phyloP scores from a whole-genome alignment of 2,888 invertebrate genomes.

The Trachelus stipa region DNA sequence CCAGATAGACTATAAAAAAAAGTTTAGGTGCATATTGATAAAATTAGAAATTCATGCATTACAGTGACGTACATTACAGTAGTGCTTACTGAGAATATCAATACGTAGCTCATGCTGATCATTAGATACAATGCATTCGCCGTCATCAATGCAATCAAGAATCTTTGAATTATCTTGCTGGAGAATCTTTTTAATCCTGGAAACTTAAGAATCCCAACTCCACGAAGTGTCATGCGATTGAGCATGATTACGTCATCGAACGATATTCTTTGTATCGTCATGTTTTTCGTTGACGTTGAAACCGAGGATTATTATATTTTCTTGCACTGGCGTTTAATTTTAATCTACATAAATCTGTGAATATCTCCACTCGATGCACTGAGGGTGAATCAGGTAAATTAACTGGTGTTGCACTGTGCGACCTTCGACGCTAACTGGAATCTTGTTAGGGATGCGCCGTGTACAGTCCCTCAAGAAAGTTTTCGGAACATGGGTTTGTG shows the following conservation, averaged over 20 bases:
- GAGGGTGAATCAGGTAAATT: not conserved
- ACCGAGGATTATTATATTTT: not conserved
- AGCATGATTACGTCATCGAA: not conserved
- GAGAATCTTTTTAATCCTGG: not conserved
- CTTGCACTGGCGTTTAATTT: not conserved
- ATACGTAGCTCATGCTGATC: not conserved
- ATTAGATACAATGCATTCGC: not conserved
- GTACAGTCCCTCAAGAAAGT: not conserved
- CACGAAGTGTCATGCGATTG: not conserved
- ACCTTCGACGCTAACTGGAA: not conserved
- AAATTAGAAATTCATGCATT: no score
- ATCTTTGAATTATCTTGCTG: not conserved
- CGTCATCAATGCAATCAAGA: not conserved
- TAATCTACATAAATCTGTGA: not conserved
- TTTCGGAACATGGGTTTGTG: not conserved
- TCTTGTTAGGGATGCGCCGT: not conserved
- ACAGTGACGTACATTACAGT: not conserved
- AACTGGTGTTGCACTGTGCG: not conserved
- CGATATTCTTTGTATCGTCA: not conserved
- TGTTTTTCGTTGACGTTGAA: not conserved
- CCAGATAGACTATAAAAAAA: no score
- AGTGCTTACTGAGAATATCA: not conserved
- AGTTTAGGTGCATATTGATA: no score
- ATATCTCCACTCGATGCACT: not conserved
- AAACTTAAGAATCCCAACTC: not conserved